phyloP scores from a whole-genome alignment of 2,888 invertebrate species.

The Drosophila putrida region DNA sequence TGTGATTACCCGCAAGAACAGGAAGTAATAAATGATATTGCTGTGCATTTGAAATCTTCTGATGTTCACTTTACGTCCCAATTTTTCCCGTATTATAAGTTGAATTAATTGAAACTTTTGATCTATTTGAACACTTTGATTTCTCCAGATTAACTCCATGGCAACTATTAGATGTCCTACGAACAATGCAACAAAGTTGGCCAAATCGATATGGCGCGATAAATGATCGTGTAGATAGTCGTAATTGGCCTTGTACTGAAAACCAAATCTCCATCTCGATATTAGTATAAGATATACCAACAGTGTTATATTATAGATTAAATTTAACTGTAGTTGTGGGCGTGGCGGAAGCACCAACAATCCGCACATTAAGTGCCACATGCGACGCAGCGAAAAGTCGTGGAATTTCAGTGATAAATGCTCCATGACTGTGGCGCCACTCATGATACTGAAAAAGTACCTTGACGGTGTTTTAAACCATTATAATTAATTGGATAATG shows the following conservation, averaged over 20 bases:
- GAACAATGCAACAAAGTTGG: conserved; percentile 36
- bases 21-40: conserved; percentile 5
- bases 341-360: conserved; percentile 24
- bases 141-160: conserved; percentile 42
- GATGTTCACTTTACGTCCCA: conserved; percentile 26
- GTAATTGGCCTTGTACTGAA: conserved; percentile 30
- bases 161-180: conserved; percentile 29
- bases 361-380: conserved; percentile 27
- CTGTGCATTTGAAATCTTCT: not conserved
- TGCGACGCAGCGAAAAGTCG: conserved; percentile 22
- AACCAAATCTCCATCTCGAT: conserved; percentile 25
- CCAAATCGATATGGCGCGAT: conserved; percentile 27
- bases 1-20: conserved; percentile 22
- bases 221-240: conserved; percentile 26
- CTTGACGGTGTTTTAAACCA: not conserved
- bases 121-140: conserved; percentile 23
- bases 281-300: conserved; percentile 22
- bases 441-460: not conserved
- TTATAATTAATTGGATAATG: conserved; percentile 35
- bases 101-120: conserved; percentile 23
- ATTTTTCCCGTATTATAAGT: conserved; percentile 9
- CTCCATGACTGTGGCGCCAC: conserved; percentile 34
- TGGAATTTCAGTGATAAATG: conserved; percentile 13
- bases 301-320: conserved; percentile 10
- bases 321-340: not conserved